Evolutionary conservation across 2,797 vertebrate genomes (phyloP).

Genomic region (Numenius phaeopus): DNA sequence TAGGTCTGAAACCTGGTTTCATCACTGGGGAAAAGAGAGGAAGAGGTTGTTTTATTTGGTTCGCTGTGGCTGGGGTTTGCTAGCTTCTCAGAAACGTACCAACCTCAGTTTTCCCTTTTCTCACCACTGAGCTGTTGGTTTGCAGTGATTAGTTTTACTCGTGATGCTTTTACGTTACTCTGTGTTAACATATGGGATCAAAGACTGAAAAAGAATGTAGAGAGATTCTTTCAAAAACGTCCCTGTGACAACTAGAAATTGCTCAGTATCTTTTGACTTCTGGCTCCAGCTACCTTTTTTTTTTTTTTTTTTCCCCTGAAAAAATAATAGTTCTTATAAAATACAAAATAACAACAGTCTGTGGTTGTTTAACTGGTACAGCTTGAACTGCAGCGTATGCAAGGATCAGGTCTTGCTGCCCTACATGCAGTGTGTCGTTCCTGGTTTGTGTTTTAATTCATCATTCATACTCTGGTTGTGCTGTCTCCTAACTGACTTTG

Average conservation of each 20-base stretch:
- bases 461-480: neutral
- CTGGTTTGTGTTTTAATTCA: neutral
- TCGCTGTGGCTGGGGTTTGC: neutral
- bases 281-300: neutral
- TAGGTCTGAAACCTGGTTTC: neutral
- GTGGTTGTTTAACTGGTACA: neutral
- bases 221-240: neutral
- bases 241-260: neutral
- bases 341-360: neutral
- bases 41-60: neutral
- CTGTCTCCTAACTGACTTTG: neutral
- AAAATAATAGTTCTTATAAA: neutral
- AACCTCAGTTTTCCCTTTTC: neutral
- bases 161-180: neutral
- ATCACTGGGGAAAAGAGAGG: neutral
- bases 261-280: neutral
- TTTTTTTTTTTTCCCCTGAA: neutral
- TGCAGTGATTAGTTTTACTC: neutral
- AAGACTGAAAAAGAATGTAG: neutral
- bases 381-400: neutral
- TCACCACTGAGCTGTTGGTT: neutral
- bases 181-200: neutral
- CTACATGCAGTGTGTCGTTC: neutral
- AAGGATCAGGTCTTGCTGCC: neutral
- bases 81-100: neutral